Percentiles rank a stretch among this genome's conserved stretches.
Evolutionary conservation across 2,888 invertebrate species (phyloP).

Genomic region (Latrodectus elegans): DNA sequence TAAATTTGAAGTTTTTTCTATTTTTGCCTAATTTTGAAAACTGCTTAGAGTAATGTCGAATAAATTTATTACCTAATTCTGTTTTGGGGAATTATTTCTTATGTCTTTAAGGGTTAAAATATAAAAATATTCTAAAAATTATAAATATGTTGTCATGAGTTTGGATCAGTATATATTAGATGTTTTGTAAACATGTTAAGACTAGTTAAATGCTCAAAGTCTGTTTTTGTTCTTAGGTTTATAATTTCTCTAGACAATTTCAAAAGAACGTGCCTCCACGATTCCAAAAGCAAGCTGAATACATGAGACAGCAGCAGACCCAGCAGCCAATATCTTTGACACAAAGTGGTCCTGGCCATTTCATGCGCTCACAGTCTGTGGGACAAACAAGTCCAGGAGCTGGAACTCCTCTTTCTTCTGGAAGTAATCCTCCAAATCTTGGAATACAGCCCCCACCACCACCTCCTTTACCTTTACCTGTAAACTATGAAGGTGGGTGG

Average conservation of each 20-base stretch:
- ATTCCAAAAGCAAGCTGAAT: slow-evolving; percentile 84
- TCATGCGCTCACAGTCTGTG: slow-evolving; percentile 61
- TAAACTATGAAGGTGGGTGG: slow-evolving; percentile 71
- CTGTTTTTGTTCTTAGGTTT: slow-evolving; percentile 35
- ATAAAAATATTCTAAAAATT: no score
- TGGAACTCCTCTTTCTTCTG: slow-evolving; percentile 71
- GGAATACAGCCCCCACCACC: slow-evolving; percentile 61
- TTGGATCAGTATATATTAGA: no score
- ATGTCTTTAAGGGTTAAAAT: no score
- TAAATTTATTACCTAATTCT: no score
- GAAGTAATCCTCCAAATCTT: slow-evolving; percentile 70
- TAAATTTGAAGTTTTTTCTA: no score
- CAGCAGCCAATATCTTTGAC: slow-evolving; percentile 71
- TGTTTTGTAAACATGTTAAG: no score
- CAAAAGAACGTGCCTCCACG: slow-evolving; percentile 90
- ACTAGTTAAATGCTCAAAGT: no score
- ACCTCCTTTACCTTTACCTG: slow-evolving; percentile 70
- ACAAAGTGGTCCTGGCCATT: slow-evolving; percentile 48
- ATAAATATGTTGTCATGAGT: no score
- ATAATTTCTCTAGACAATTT: slow-evolving; percentile 76
- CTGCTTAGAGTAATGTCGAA: no score
- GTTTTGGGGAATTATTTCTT: no score
- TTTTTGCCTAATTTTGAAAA: no score
- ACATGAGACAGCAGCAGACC: slow-evolving; percentile 71
- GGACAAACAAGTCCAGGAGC: slow-evolving; percentile 50